Base-by-base conservation (phyloP, 2,113 vertebrate genomes). In the Quiscalus mexicanus region DNA sequence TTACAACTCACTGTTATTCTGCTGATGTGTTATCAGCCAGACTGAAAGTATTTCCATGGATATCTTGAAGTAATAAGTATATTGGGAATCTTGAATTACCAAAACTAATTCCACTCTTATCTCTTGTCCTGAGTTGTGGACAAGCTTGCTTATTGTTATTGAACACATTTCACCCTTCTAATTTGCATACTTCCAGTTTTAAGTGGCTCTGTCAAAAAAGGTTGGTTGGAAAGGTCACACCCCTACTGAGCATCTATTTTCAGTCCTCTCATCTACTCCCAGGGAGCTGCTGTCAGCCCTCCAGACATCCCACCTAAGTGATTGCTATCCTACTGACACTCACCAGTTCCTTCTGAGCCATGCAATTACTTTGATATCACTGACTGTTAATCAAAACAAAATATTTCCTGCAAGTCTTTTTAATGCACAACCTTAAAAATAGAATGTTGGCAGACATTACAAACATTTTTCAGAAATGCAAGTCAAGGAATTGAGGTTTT, bases 271-370 rank as follows among this genome's bases (percentile, higher is more conserved):
- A 83, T 87, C 75, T 80, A 58, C 39, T 69, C 82, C 37, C 58
- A 77, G 63, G 6, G 58, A 84, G 78, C 50, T 91, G 50, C 87
- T 90, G 93, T 89, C 82, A 94, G 33, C 50, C 49, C 82, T 82
- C 59, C 82, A 83, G 67, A 80, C 50, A 85, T 73, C 87, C 64
- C 63, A 80, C 83, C 55, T 60, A 31, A 73, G 59, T 74, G 81
- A 95, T 76, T 94, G 90, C 93, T 88, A 59, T 59, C 82, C 82
- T 90, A 79, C 84, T 77, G 85, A 65, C 71, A 94, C 68, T 92
- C 12, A 0, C 75, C 64, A 47, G 1, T 73, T 86, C 67, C 63
- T 91, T 80, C 84, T 70, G 55, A 95, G 58, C 47, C n/a, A 50
- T 1, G 10, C 90, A 94, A 85, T 91, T 93, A 80, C 59, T 87